Percentiles rank a stretch among this genome's conserved stretches.
These are phyloP conservation scores for Apotomis capreana DNA, from an alignment of 2,888 invertebrate species.

Conservation along the genomic window DNA sequence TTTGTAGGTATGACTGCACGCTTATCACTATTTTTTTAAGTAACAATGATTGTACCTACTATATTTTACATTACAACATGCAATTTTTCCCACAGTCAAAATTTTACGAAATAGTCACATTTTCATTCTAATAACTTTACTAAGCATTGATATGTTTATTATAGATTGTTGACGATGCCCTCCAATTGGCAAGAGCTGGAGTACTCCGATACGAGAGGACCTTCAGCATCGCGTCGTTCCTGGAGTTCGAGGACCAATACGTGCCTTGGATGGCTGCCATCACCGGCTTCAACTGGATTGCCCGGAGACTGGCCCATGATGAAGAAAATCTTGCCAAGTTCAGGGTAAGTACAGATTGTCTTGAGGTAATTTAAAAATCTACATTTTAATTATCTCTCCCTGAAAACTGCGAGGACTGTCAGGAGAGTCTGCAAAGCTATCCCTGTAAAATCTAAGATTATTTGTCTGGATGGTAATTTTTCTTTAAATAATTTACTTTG, in stretches of 20 bases:
- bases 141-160: constrained; percentile 2
- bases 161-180: constrained; percentile 80
- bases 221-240: constrained; percentile 70
- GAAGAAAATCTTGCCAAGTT: constrained; percentile 44
- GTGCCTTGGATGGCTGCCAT: constrained; percentile 84
- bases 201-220: constrained; percentile 68
- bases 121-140: not conserved
- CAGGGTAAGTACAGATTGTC: constrained; percentile 39
- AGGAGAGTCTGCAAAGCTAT: no score
- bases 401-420: no score
- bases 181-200: constrained; percentile 74
- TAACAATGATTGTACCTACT: no score
- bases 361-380: no score
- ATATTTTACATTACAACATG: no score
- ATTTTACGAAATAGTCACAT: not conserved
- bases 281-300: constrained; percentile 56
- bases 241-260: constrained; percentile 82
- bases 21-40: no score
- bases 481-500: no score
- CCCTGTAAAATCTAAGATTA: no score
- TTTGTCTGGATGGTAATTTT: no score
- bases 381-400: no score
- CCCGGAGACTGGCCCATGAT: constrained; percentile 55
- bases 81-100: no score
- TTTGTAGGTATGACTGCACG: not conserved